phyloP scores from a whole-genome alignment of 2,113 vertebrate species.

The Lasiurus borealis region DNA sequence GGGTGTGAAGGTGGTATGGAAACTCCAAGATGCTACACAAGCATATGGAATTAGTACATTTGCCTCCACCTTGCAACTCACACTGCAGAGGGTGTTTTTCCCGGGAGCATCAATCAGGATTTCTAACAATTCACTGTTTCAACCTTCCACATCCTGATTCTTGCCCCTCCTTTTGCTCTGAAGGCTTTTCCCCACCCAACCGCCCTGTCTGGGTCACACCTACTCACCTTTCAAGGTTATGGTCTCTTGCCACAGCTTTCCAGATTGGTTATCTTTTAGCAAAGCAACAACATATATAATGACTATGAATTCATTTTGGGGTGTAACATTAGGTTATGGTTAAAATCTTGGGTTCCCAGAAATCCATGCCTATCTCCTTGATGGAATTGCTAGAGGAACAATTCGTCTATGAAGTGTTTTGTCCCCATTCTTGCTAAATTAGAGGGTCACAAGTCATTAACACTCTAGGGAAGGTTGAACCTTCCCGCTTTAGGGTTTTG shows the following conservation, averaged over 20 bases:
- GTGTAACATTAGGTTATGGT: background rate
- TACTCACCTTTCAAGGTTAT: background rate
- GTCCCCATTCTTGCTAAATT: constrained; percentile 31
- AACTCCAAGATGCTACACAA: background rate
- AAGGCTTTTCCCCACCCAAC: background rate
- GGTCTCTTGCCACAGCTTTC: background rate
- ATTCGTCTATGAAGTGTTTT: background rate
- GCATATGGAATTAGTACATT: background rate
- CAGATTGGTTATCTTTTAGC: background rate
- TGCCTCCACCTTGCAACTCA: background rate
- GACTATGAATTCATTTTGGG: background rate
- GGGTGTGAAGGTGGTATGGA: background rate
- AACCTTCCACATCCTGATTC: background rate
- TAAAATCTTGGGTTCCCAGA: constrained; percentile 8
- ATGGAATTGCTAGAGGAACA: background rate
- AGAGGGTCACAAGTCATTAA: background rate
- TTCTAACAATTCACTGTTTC: background rate
- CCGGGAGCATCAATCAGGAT: no score
- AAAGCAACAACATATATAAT: background rate
- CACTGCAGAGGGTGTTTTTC: background rate
- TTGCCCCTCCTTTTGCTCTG: background rate
- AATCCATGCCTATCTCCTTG: background rate
- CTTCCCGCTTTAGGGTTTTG: background rate
- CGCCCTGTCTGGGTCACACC: background rate
- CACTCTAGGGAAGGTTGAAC: background rate